Evolutionary conservation across 2,113 vertebrate genomes (phyloP), one percentile per base, ranked within the genome.

Genomic region (Leptobrachium ailaonicum): DNA sequence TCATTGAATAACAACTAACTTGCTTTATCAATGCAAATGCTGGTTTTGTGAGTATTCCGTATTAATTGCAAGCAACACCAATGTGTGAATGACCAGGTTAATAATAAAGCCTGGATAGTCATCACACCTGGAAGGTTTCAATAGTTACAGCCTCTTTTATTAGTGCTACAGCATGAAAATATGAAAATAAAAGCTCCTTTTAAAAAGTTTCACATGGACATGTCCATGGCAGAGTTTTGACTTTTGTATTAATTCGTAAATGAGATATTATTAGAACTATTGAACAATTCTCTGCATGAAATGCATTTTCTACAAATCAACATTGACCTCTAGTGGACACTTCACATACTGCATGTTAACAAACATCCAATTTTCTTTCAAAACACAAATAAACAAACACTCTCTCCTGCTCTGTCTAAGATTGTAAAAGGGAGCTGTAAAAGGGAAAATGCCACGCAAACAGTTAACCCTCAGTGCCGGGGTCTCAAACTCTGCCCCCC

Each of bases 261-360:
- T 79, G 14, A 1, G 20, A 56, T 66, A 66, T 71, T 64, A 66
- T 43, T 66, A 66, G 40, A 40, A 44, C 10, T 54, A 32, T 50
- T 53, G 11, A 5, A 50, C 5, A 7, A 43, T 40, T 50, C 32
- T 47, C 50, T 53, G 47, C 7, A 11, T 41, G 6, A 62, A 45
- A 50, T 3, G 12, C 56, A 20, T 73, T 64, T 54, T 56, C 12
- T 41, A 66, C 73, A 42, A 66, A 79, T 56, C 77, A 79, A 79
- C 77, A 79, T 44, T 79, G 77, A 71, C 77, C 64, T 20, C 77
- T 79, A 56, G 77, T 79, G 77, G 77, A 13, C 3, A 32, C 12
- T 56, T 40, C 2, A 9, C 8, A 43, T 72, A 79, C 11, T 43
- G n/a, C 77, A 79, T 47, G 11, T 10, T 32, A 32, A 32, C 20